Evolutionary conservation across 2,113 vertebrate genomes (phyloP), one percentile per base, ranked within the genome.

Genomic region (Patagioenas fasciata): DNA sequence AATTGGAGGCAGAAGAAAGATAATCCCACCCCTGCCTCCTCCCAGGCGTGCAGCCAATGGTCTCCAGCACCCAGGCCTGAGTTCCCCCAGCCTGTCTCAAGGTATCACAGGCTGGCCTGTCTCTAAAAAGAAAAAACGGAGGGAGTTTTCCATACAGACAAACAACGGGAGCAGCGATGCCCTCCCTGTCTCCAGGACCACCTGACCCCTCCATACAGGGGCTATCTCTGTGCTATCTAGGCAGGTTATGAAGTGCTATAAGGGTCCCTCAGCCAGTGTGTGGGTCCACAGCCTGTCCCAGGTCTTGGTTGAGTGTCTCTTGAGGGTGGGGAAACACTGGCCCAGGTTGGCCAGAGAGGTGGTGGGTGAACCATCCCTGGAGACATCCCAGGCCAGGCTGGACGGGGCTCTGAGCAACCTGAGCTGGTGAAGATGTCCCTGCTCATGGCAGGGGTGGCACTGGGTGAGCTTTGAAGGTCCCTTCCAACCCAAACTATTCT

Each of bases 1-100:
- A 95, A 91, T 7, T 53, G 31, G 77, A 97, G 96, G 91, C 96
- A 96, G 10, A 81, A 89, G 94, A 90, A 93, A 96, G 95, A 91
- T 50, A 94, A 96, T 95, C 96, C 84, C 75, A 73, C 56, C 60
- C 82, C 89, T 95, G n/a, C 57, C 88, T 95, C 91, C 93, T 92
- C 83, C 91, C 89, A 79, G 73, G 64, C 14, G 0, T 34, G 26
- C 82, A 91, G 54, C 89, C 94, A 86, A 15, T 88, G 88, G 69
- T 88, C 38, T 91, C 57, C 64, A 60, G 38, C 0, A 1, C n/a
- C 48, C 58, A 36, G 6, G 2, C 57, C 74, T 0, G 31, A 47
- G 70, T 82, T 85, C 58, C 47, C 42, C 29, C 25, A 57, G 72
- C 74, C 62, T 89, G 34, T 36, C 85, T 86, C 64, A 38, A 62